These are phyloP conservation scores for Dipodomys stephensi DNA, from an alignment of 2,113 vertebrate genomes.

Conservation along the genomic window DNA sequence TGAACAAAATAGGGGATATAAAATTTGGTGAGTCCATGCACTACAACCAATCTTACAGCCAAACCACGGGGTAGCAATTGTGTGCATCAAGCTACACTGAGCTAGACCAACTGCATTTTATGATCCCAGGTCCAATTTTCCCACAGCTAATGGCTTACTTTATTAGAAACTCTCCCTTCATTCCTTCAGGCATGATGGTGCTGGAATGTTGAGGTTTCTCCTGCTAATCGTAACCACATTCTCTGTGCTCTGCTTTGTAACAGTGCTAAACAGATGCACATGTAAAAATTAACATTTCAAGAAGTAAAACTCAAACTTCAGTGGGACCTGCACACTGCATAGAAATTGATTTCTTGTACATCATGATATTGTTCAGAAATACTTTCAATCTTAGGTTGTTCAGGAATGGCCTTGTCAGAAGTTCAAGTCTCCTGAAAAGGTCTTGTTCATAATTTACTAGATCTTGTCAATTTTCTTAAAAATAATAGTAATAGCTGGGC, in stretches of 20 bases:
- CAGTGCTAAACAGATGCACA: slow-evolving; percentile 28
- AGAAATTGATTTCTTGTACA: slow-evolving; percentile 20
- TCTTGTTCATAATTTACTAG: neutral
- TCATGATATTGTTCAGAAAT: slow-evolving; percentile 42
- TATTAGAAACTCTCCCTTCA: neutral
- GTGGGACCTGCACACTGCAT: neutral
- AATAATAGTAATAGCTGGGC: too few species aligned
- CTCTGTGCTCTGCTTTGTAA: neutral
- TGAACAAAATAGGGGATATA: neutral
- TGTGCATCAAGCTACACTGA: neutral
- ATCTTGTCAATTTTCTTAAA: neutral
- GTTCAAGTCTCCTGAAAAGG: slow-evolving; percentile 26
- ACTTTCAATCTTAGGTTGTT: neutral
- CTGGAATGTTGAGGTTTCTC: slow-evolving; percentile 49
- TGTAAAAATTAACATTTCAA: slow-evolving; percentile 52
- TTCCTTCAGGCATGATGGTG: slow-evolving; percentile 15
- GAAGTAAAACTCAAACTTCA: slow-evolving; percentile 29
- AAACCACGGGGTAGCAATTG: slow-evolving; percentile 14
- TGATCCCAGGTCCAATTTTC: slow-evolving; percentile 18
- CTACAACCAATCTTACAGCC: slow-evolving; percentile 35
- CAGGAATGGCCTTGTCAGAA: neutral
- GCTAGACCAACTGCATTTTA: slow-evolving; percentile 47
- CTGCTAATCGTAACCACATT: slow-evolving; percentile 64
- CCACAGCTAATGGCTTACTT: slow-evolving; percentile 18
- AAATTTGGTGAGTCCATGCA: neutral